Base-by-base conservation (phyloP, 2,888 invertebrate species). In the Acrocera orbiculus region DNA sequence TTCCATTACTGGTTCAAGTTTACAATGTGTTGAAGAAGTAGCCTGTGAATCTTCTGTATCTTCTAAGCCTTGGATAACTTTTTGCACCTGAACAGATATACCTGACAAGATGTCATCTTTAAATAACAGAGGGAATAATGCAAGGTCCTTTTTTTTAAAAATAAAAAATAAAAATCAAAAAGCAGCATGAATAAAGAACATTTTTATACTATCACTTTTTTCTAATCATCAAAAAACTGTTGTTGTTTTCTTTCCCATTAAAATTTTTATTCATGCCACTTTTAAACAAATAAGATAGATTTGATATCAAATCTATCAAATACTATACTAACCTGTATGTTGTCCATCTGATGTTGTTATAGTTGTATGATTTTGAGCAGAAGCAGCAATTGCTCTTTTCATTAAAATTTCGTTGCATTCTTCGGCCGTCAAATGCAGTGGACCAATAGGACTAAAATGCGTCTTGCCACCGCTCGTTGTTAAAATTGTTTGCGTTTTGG, bases 391-490 rank as follows among this genome's bases (percentile, higher is more conserved):
- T 2, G 78, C 78, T 42, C 78, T 61, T 51, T 78, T 78, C 72
- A 78, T 75, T 43, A 78, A 60, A 41, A 78, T 77, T 58, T 78
- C 77, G 56, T 77, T 77, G 61, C 76, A 78, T 65, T 78, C 77
- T 54, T 78, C 78, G 2, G 75, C 74, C 1, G 77, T 78, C 13
- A 78, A 58, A 50, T 78, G 77, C 41, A 78, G 63, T 6, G 77
- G 76, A 28, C 78, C 78, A 33, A 77, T 62, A 4, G 76, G 75
- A 40, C 76, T 73, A 51, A 76, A 77, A 42, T 75, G 73, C 42
- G 58, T 58, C 42, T 60, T 60, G 16, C 46, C 46, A 34, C 53
- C 50, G 20, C 52, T 49, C 38, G 60, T 44, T 33, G 57, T 57
- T 39, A 61, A 46, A 41, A 61, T 56, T 14, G 61, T 59, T 49